Evolutionary conservation across 2,113 vertebrate species (phyloP), one percentile per base, ranked within the genome.

Genomic region (Leptosomus discolor): DNA sequence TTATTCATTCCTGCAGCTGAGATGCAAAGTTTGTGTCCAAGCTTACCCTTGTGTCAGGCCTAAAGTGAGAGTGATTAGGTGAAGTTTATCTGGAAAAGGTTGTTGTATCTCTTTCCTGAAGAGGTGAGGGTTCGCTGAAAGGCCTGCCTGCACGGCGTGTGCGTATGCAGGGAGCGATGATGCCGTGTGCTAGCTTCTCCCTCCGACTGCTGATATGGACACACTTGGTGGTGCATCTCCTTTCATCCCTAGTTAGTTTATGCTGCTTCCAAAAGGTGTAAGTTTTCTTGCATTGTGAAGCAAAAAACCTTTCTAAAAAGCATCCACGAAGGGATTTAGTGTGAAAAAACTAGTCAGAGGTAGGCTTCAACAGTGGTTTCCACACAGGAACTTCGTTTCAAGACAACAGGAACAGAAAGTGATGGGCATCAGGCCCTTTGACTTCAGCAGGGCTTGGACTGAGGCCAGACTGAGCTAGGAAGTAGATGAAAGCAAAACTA

Each of bases 381-480:
- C 29, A 15, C 21, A 16, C 26, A 71, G 68, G 15, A 87, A n/a
- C 63, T 92, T 87, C 51, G 39, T 64, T 45, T 87, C 4, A 71
- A 71, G 82, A 76, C 46, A 79, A 76, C 45, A 70, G 73, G 86
- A 92, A 84, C 86, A 67, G 82, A 96, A 96, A 92, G 86, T 90
- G 86, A 24, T 76, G 82, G 26, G 43, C 36, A 60, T 68, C 41
- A 37, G n/a, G 7, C 26, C 17, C 51, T 45, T 65, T 70, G 61
- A 45, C 37, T 88, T 88, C 12, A 61, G 34, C 37, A 54, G 67
- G 45, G 15, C 61, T 90, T 92, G 85, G 51, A 20, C 22, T 41
- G 57, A 51, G 46, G 71, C 67, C 82, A 96, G 36, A 5, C 46
- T 75, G 73, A 84, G 37, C 29, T 36, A 75, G 92, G 71, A 92